phyloP scores from a whole-genome alignment of 2,113 vertebrate species.

The Saccopteryx bilineata region DNA sequence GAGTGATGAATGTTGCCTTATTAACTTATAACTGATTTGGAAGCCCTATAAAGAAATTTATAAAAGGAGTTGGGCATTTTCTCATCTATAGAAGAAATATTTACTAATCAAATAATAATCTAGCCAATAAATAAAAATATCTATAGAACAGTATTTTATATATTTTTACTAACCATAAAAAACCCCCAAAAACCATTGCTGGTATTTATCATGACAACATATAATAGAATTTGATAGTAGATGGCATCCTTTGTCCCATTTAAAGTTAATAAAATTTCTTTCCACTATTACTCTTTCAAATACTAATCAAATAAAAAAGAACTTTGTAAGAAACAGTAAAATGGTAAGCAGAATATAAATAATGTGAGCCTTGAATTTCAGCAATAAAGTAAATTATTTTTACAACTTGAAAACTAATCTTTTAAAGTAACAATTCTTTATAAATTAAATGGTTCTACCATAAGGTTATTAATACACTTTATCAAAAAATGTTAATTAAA shows the following conservation, averaged over 20 bases:
- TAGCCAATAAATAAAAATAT: conserved; percentile 17
- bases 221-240: neutral
- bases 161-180: neutral
- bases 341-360: neutral
- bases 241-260: neutral
- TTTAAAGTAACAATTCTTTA: neutral
- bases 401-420: conserved; percentile 24
- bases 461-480: neutral
- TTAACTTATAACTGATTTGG: neutral
- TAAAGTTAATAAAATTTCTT: conserved; percentile 32
- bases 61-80: neutral
- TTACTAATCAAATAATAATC: neutral
- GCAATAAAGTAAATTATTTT: neutral
- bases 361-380: neutral
- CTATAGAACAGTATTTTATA: neutral
- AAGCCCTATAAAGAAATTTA: neutral
- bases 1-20: neutral
- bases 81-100: neutral
- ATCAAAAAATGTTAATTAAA: neutral
- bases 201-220: conserved; percentile 15
- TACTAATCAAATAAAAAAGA: neutral
- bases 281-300: conserved; percentile 16
- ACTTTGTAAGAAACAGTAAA: neutral
- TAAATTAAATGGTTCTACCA: conserved; percentile 41
- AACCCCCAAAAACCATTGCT: neutral